Base-by-base conservation (phyloP, 2,113 vertebrate species). In the Vulpes ferrilata region DNA sequence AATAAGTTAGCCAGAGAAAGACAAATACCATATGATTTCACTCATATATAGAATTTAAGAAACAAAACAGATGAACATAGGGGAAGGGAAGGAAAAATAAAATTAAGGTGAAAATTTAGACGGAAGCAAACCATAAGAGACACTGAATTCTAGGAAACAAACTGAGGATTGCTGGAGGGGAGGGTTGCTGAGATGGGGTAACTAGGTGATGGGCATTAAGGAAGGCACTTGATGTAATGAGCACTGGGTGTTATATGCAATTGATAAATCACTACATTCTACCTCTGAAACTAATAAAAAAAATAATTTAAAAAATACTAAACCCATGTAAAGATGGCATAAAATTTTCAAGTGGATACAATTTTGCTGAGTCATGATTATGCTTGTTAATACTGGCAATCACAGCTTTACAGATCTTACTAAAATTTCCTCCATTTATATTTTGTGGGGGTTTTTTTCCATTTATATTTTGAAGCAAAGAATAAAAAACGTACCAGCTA, bases 281-380 rank as follows among this genome's bases (percentile, higher is more conserved):
- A 69, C 32, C 67, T 69, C 32, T n/a, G 16, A 69, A 69, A 69
- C n/a, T 69, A n/a, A 69, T 69, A 69, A 69, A 69, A 69, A 69
- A 69, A 35, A 17, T 16, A 69, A 35, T 69, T 69, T 8, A 35
- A 69, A 60, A 69, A 69, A 76, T 76, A 76, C 59, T 59, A 94
- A 82, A 82, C n/a, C 62, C 57, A 62, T 32, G 11, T 85, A n/a
- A 96, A 48, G 23, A 93, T 22, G 53, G 87, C 35, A 91, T 32
- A 95, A 90, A 94, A 79, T 71, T 90, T 22, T 78, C 60, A 89
- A 88, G 55, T n/a, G 22, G 59, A 89, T 82, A 89, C 13, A 92
- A 25, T 64, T 92, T 85, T 82, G 35, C 94, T 92, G 51, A 79
- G 19, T 74, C 32, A 60, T 53, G 1, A 55, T 25, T 69, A 89